phyloP scores from a whole-genome alignment of 2,113 vertebrate genomes.

The Odocoileus virginianus region DNA sequence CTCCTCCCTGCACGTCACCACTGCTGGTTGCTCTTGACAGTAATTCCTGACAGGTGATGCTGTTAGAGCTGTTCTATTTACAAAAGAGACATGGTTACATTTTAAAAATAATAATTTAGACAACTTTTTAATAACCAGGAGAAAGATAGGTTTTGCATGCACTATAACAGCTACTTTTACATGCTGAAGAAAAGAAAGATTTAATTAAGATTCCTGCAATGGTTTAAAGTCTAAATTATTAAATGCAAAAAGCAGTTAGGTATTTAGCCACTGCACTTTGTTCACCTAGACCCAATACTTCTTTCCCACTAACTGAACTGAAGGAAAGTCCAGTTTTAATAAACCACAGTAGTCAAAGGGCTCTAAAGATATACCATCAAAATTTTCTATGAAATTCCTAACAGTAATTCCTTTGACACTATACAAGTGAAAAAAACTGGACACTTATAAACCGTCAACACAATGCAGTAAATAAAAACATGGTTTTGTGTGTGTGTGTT shows the following conservation, averaged over 20 bases:
- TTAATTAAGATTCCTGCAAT: slow-evolving; percentile 49
- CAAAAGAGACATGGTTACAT: neutral
- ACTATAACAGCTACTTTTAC: slow-evolving; percentile 6
- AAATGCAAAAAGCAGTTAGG: slow-evolving; percentile 46
- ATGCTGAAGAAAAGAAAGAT: slow-evolving; percentile 19
- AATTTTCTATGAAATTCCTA: slow-evolving; percentile 40
- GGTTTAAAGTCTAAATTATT: slow-evolving; percentile 57
- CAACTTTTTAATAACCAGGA: slow-evolving; percentile 23
- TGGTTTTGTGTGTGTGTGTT: neutral
- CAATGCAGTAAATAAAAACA: neutral
- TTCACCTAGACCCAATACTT: slow-evolving; percentile 8
- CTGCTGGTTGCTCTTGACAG: neutral
- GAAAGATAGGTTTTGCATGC: neutral
- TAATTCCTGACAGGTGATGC: slow-evolving; percentile 6
- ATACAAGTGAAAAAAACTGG: slow-evolving; percentile 27
- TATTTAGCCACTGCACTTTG: slow-evolving; percentile 35
- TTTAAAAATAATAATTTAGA: neutral
- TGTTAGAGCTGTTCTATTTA: slow-evolving; percentile 28
- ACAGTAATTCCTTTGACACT: neutral
- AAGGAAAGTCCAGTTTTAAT: slow-evolving; percentile 32
- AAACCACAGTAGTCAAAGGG: slow-evolving; percentile 3
- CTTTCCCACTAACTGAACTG: slow-evolving; percentile 8
- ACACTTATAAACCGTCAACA: neutral
- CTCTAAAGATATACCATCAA: slow-evolving; percentile 12
- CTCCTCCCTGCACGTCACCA: neutral